Conservation (phyloP, 2,797 vertebrate genomes). For the Pseudochaenichthys georgianus region DNA sequence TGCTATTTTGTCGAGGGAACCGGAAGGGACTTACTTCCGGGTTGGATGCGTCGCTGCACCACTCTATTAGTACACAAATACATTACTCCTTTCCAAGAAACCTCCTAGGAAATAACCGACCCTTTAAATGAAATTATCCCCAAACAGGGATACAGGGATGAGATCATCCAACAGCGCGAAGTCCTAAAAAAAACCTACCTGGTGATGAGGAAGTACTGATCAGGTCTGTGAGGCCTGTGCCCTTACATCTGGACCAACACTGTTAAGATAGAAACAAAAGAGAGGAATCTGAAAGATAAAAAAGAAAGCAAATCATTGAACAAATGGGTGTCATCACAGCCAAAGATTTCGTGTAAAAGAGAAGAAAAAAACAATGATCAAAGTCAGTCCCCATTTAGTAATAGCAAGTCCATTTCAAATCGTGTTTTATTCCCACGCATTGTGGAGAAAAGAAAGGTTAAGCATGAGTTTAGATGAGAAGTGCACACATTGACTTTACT, state of each 20-base stretch:
- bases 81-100: conserved; percentile 1
- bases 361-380: background rate
- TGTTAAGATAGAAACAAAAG: background rate
- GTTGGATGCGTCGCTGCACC: no score
- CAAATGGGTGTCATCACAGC: background rate
- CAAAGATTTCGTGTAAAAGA: background rate
- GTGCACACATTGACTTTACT: background rate
- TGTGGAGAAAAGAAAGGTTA: background rate
- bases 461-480: background rate
- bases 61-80: background rate
- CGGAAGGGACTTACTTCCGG: no score
- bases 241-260: conserved; percentile 48
- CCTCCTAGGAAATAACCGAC: background rate
- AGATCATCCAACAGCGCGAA: background rate
- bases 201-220: background rate
- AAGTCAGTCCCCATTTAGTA: background rate
- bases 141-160: background rate
- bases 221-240: background rate
- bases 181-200: conserved; percentile 32
- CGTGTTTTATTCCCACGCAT: background rate
- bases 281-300: background rate
- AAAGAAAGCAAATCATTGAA: background rate
- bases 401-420: background rate
- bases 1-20: no score
- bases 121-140: background rate